phyloP scores from a whole-genome alignment of 2,797 vertebrate species.

The Echiichthys vipera region DNA sequence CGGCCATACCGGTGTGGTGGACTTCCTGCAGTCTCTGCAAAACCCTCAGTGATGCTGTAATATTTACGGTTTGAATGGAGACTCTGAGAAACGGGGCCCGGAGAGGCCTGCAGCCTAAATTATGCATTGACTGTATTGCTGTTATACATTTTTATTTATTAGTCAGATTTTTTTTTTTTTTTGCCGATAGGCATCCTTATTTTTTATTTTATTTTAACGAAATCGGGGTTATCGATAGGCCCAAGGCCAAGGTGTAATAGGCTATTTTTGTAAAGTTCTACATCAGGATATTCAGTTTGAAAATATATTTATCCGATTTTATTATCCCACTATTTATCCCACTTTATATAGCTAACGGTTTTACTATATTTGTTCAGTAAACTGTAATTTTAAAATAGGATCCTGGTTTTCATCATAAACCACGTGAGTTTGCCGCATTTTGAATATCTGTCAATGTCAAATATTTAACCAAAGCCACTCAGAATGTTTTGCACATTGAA shows the following conservation, averaged over 20 bases:
- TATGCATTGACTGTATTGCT: neutral
- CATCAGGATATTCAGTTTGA: neutral
- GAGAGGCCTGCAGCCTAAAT: constrained; percentile 32
- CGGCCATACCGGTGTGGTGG: constrained; percentile 59
- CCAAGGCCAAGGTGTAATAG: neutral
- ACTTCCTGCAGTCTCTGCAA: constrained; percentile 65
- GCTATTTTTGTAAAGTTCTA: no score
- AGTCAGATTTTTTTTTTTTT: neutral
- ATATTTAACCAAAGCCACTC: constrained; percentile 30
- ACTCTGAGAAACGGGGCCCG: constrained; percentile 23
- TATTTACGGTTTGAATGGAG: neutral
- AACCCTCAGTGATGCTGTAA: neutral
- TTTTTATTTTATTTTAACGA: constrained; percentile 42
- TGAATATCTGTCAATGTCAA: neutral
- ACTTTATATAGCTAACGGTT: neutral
- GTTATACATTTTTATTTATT: constrained; percentile 49
- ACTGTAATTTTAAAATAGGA: neutral
- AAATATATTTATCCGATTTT: no score
- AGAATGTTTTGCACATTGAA: constrained; percentile 41
- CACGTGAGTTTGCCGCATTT: neutral
- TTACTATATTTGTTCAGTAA: neutral
- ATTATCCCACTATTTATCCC: no score
- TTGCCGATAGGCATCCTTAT: neutral
- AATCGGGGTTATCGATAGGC: neutral
- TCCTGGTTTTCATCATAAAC: neutral